A percentile compares a stretch with the other conserved stretches of the same genome.
These are phyloP conservation scores for Takifugu ocellatus DNA, from an alignment of 2,797 vertebrate species.

Conservation along the genomic window DNA sequence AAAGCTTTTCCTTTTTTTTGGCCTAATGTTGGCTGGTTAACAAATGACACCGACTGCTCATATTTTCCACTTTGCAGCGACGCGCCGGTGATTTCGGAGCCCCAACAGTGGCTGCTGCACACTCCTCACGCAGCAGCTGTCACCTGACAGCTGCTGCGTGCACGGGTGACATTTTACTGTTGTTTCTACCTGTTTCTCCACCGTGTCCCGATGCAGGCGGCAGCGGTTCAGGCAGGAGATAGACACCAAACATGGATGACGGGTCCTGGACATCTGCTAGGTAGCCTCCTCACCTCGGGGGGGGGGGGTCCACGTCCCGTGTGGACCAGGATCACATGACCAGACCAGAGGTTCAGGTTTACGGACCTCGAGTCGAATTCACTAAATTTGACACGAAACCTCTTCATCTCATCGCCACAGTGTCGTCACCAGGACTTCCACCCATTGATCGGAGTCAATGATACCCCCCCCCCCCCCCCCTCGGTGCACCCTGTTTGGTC, in stretches of 20 bases:
- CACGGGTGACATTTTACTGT: conserved; percentile 10
- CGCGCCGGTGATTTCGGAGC: conserved; percentile 39
- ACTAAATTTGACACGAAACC: conserved; percentile 9
- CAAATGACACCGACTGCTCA: conserved; percentile 42
- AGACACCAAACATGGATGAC: too few species aligned
- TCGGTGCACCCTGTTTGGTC: conserved; percentile 53
- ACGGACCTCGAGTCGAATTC: too few species aligned
- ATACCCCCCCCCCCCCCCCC: conserved; percentile 37
- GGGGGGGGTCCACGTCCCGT: too few species aligned
- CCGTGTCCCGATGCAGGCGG: too few species aligned
- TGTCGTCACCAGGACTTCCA: conserved; percentile 31
- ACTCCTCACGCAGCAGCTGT: conserved; percentile 6
- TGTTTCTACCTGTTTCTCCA: neutral
- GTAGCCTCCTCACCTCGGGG: too few species aligned
- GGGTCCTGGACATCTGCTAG: too few species aligned
- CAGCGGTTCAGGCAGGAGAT: too few species aligned
- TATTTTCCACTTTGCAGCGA: conserved; percentile 37
- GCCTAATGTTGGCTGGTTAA: conserved; percentile 40
- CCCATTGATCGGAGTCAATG: conserved; percentile 57
- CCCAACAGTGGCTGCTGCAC: conserved; percentile 18
- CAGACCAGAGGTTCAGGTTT: too few species aligned
- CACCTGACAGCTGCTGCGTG: conserved; percentile 5
- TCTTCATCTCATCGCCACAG: too few species aligned
- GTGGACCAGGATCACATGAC: too few species aligned
- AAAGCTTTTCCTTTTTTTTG: conserved; percentile 23